Evolutionary conservation across 2,888 invertebrate species (phyloP), one percentile per base, ranked within the genome.

Genomic region (Stenodera caucasica): DNA sequence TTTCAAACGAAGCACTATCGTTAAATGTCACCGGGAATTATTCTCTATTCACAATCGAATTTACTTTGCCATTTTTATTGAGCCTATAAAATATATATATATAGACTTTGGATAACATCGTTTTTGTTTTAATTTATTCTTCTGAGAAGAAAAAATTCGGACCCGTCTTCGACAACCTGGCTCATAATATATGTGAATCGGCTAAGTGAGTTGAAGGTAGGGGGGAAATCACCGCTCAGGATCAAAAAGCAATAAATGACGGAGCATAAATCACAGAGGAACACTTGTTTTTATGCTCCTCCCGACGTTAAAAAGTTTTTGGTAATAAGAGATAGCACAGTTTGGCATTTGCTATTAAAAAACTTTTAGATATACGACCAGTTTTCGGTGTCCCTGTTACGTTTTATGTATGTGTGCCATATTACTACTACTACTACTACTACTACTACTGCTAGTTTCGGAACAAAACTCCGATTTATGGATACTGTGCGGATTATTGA

Each of bases 321-420:
- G 67, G 72, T 72, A 73, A 74, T 72, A 73, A 70, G 70, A 72
- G 73, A 71, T 71, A 68, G 69, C 61, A 68, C 67, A 63, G 68
- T 71, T 70, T 70, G 71, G 72, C 70, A 70, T 72, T 70, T 64
- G 70, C 75, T 76, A 77, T 77, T 76, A 76, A 77, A 77, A 77
- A 77, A 77, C 75, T 76, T 77, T 75, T 61, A 71, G 71, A 74
- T 73, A 75, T 73, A 76, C 72, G 72, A 69, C 72, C 70, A 71
- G 21, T 45, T 71, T 70, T 45, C 3, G 11, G 45, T 45, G 55
- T 58, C 58, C 5, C 21, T 21, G 21, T 45, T 3, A 5, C 18
- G 45, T 21, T 45, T 21, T 45, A 45, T 45, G 35, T 35, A 35
- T 35, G 45, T 45, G 45, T 45, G 21, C 45, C 45, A 45, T 45